Evolutionary conservation across 2,113 vertebrate genomes (phyloP), one percentile per base, ranked within the genome.

Genomic region (Takifugu flavidus): DNA sequence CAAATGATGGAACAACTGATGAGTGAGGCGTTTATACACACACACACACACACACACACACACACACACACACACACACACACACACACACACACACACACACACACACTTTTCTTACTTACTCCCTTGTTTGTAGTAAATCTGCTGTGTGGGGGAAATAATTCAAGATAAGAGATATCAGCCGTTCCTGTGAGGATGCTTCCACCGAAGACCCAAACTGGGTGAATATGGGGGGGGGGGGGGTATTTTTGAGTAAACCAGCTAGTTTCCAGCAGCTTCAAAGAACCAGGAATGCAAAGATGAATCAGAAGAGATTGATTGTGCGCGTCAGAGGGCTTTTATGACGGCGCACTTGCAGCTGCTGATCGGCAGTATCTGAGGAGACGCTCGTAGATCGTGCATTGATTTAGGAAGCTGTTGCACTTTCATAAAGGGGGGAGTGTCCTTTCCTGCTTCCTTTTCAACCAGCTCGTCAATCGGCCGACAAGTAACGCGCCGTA

Each of bases 1-100:
- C 53, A 75, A 65, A 55, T 14, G 65, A 77, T 62, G 53, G 51
- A 60, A 53, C 15, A 14, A 45, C 56, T 71, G 46, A 63, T 67
- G 62, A 70, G 57, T 62, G 55, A 51, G 61, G 44, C 29, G 60
- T 65, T 60, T 60, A 54, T 27, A n/a, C 26, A 42, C 26, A 47
- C 43, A 25, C 54, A 39, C 27, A 28, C 14, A 53, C 31, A n/a
- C 26, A 42, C 26, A 47, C 43, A 25, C 54, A 44, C 27, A 28
- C n/a, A n/a, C n/a, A n/a, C n/a, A n/a, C n/a, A n/a, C n/a, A n/a
- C n/a, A n/a, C n/a, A n/a, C 26, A 42, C 26, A 47, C 43, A 25
- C 54, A 39, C 27, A 28, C 14, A 53, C 31, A n/a, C 14, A 20
- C 20, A 1, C 20, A 20, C 20, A 54, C 31, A 15, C 26, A 42